phyloP scores from a whole-genome alignment of 2,888 invertebrate genomes.

The Aricia artaxerxes region DNA sequence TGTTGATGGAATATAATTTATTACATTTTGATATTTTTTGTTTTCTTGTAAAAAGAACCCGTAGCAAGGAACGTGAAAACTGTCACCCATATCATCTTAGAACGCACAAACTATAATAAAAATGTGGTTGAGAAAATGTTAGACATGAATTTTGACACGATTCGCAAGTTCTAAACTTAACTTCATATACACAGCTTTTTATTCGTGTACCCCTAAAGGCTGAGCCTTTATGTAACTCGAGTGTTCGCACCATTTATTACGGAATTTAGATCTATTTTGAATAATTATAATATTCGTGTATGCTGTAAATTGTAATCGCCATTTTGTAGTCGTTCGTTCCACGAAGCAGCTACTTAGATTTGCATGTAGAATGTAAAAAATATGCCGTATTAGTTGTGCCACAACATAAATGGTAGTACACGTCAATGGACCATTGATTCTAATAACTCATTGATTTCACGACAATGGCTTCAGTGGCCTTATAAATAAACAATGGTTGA shows the following conservation, averaged over 20 bases:
- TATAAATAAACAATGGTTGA: slow-evolving; percentile 28
- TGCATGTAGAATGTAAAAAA: slow-evolving; percentile 14
- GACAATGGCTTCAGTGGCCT: slow-evolving; percentile 31
- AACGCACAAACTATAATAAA: not conserved
- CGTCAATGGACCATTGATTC: slow-evolving; percentile 26
- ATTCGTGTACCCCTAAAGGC: not conserved
- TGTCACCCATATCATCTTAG: no score
- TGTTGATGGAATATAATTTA: no score
- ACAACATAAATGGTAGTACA: not conserved
- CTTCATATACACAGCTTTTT: not conserved
- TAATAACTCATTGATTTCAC: slow-evolving; percentile 28
- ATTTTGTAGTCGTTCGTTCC: not conserved
- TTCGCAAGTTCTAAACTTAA: not conserved
- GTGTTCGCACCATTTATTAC: not conserved
- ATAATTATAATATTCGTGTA: not conserved
- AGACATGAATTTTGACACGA: not conserved
- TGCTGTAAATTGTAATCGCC: not conserved
- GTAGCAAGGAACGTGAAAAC: no score
- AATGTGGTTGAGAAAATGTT: not conserved
- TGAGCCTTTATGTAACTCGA: not conserved
- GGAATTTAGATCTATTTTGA: not conserved
- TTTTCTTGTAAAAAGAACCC: no score
- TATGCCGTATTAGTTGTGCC: slow-evolving; percentile 8
- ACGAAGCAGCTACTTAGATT: not conserved
- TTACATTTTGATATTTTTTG: no score